Percentiles rank a stretch among this genome's conserved stretches.
Conservation (phyloP, 2,888 invertebrate genomes). For the Euspilapteryx auroguttella region DNA sequence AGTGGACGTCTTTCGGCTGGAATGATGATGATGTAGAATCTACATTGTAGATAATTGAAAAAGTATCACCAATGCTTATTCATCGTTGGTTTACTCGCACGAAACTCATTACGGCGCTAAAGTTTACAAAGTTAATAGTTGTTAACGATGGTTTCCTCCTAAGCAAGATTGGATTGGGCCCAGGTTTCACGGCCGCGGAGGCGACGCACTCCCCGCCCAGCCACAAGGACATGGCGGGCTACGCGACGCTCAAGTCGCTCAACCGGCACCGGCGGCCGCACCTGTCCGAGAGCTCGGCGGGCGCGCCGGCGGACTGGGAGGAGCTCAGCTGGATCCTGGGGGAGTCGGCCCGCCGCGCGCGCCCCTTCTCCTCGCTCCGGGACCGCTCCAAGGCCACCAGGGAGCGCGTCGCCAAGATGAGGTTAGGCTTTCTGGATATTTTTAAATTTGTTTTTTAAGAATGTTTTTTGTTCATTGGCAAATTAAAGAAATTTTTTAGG, state of each 20-base stretch:
- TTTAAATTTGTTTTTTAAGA: background rate
- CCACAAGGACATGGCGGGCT: conserved; percentile 76
- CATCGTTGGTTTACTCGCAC: no score
- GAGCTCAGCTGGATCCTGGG: conserved; percentile 70
- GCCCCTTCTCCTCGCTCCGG: conserved; percentile 66
- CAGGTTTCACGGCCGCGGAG: conserved; percentile 55
- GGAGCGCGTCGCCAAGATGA: conserved; percentile 37
- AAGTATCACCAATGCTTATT: no score
- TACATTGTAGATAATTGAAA: no score
- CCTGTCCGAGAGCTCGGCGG: conserved; percentile 65
- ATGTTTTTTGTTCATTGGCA: background rate
- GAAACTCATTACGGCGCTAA: no score
- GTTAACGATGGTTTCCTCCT: no score
- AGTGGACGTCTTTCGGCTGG: no score
- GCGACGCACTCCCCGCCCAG: conserved; percentile 64
- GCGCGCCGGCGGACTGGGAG: conserved; percentile 57
- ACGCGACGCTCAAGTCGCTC: conserved; percentile 70
- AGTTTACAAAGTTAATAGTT: no score
- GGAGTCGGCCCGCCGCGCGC: conserved; percentile 67
- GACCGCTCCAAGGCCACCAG: conserved; percentile 34
- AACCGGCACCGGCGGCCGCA: conserved; percentile 67
- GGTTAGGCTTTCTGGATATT: conserved; percentile 14
- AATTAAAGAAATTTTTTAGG: no score
- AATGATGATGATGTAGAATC: no score
- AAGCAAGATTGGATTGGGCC: no score